Base-by-base conservation (phyloP, 1,140 invertebrate species). In the Pseudomyrmex flavicornis region DNA sequence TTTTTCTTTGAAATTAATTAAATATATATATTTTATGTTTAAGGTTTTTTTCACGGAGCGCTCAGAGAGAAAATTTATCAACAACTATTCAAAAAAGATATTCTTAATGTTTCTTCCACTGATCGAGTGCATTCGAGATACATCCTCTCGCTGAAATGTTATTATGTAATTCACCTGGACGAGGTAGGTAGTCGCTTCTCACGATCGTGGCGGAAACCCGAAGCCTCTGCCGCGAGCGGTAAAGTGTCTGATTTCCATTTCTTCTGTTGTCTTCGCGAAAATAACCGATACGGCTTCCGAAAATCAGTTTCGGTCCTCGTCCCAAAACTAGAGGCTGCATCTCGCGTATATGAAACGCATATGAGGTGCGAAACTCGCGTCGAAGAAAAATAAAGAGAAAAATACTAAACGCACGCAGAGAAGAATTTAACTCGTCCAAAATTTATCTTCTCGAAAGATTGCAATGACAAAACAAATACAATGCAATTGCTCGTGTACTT, bases 231-330 rank as follows among this genome's bases (percentile, higher is more conserved):
- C 26, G 7, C 70, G 13, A 26, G 20, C 46, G 58, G 13, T 50
- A 52, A 46, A 82, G 82, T 77, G 54, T 84, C 74, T 62, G 61
- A 84, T 84, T 84, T 84, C 82, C 52, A 65, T 44, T n/a, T 54
- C 35, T 77, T 68, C 80, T 77, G 35, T 35, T 35, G 35, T 59
- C n/a, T 61, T 79, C 56, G 59, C 54, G 13, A 54, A 35, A 79
- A 22, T 35, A 54, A 22, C 35, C 26, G 1, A 79, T 52, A 66
- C 10, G 82, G 82, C 82, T 80, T 84, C 63, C 48, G 22, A 62
- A 54, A 48, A 62, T 82, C 44, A 62, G 62, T 62, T 75, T 13
- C 46, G 48, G 26, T 82, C 46, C 48, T 75, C 59, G 26, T 63
- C 35, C 35, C 5, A 44, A 82, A 75, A 82, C 56, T 80, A 72